Evolutionary conservation across 1,140 invertebrate species (phyloP).

Genomic region (Chlorops oryzae): DNA sequence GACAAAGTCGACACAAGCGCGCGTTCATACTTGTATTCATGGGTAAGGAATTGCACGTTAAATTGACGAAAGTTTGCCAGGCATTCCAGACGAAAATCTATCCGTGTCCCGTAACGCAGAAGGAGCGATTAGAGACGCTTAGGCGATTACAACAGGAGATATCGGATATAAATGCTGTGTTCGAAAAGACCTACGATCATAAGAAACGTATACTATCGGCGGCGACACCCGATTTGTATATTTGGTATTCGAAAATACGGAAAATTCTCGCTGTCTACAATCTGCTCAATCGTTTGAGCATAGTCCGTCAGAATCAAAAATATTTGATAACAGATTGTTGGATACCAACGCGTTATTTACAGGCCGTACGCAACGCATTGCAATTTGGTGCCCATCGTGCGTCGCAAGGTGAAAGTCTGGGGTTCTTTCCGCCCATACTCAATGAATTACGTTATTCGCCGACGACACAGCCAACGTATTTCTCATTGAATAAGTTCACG

Average conservation of each 20-base stretch:
- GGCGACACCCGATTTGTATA: constrained; percentile 80
- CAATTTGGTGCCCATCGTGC: constrained; percentile 77
- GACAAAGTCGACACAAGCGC: constrained; percentile 18
- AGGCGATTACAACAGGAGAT: constrained; percentile 18
- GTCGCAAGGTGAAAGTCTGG: not conserved
- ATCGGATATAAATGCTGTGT: constrained; percentile 18
- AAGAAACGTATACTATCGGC: constrained; percentile 74
- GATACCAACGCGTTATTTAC: constrained; percentile 77
- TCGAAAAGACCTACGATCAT: constrained; percentile 56
- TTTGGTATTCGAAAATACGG: constrained; percentile 84
- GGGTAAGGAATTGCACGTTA: constrained; percentile 19
- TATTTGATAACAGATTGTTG: constrained; percentile 95
- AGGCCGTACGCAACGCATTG: constrained; percentile 76
- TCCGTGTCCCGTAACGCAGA: constrained; percentile 22
- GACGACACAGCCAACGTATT: constrained; percentile 72
- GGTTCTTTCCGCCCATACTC: constrained; percentile 73
- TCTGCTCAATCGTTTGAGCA: constrained; percentile 80
- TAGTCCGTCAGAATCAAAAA: constrained; percentile 79
- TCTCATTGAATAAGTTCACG: constrained; percentile 76
- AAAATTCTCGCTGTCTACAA: constrained; percentile 89
- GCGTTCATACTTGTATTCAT: constrained; percentile 26
- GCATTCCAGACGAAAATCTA: constrained; percentile 30
- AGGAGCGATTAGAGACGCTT: constrained; percentile 1
- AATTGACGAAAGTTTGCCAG: constrained; percentile 24
- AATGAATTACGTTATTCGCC: constrained; percentile 56